A percentile compares a stretch with the other conserved stretches of the same genome.
Conservation (phyloP, 2,113 vertebrate species). For the Silurus asotus region DNA sequence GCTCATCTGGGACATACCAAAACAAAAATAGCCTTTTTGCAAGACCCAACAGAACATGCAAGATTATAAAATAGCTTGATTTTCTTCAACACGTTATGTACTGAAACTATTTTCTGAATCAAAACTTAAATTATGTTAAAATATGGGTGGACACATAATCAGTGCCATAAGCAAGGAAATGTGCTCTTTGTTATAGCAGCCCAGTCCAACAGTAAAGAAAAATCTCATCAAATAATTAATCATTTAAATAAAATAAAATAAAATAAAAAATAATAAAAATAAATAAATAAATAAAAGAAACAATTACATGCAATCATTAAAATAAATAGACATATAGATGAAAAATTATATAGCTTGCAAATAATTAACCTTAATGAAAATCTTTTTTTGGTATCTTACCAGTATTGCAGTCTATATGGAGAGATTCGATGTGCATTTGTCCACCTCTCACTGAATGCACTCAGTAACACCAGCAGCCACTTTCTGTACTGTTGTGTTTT, state of each 20-base stretch:
- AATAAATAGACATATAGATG: no score
- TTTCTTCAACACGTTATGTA: neutral
- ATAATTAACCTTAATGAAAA: neutral
- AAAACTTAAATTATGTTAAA: neutral
- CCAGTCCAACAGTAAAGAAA: neutral
- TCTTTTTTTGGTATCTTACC: neutral
- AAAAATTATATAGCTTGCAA: neutral
- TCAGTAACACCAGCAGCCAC: neutral
- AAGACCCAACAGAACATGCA: neutral
- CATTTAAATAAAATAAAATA: neutral
- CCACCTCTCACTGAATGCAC: neutral
- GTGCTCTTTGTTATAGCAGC: neutral
- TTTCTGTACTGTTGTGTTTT: slow-evolving; percentile 8
- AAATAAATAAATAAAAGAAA: neutral
- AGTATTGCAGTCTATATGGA: neutral
- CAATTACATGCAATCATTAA: neutral
- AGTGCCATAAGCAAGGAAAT: neutral
- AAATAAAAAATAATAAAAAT: neutral
- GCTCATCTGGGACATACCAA: neutral
- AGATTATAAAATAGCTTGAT: neutral
- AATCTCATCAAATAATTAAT: no score
- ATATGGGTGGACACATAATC: neutral
- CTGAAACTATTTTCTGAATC: neutral
- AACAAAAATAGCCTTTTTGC: neutral
- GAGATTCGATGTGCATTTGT: neutral